A percentile compares a stretch with the other conserved stretches of the same genome.
These are phyloP conservation scores for Fregetta grallaria DNA, from an alignment of 2,113 vertebrate species.

Conservation along the genomic window DNA sequence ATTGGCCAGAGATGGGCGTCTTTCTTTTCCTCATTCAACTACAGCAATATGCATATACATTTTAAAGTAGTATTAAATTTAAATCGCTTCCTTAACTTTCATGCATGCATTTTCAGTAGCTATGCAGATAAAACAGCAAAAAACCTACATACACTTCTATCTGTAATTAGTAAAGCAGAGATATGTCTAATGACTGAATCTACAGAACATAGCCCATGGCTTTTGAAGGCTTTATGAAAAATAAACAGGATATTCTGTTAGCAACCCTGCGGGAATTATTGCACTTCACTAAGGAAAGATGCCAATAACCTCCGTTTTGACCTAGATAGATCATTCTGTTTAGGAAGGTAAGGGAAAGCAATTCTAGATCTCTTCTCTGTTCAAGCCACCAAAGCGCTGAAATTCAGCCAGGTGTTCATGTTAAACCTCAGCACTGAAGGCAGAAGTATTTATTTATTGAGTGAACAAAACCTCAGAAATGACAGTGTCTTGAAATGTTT, in stretches of 20 bases:
- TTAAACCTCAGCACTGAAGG: not conserved
- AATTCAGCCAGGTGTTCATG: constrained; percentile 11
- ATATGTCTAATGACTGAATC: constrained; percentile 1
- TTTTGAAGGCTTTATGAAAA: constrained; percentile 42
- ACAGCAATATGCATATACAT: not conserved
- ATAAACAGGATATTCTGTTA: constrained; percentile 64
- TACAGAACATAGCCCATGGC: not conserved
- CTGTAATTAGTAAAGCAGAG: constrained; percentile 21
- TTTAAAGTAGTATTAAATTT: constrained; percentile 8
- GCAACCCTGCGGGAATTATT: constrained; percentile 60
- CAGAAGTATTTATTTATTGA: not conserved
- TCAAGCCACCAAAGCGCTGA: constrained; percentile 18
- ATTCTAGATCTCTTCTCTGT: constrained; percentile 26
- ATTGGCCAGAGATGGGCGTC: not conserved
- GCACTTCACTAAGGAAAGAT: constrained; percentile 55
- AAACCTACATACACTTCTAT: not conserved
- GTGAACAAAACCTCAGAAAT: not conserved
- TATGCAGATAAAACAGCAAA: not conserved
- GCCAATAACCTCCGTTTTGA: constrained; percentile 64
- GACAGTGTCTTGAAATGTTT: not conserved
- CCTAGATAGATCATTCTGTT: constrained; percentile 57
- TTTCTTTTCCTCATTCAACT: not conserved
- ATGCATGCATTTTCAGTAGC: not conserved
- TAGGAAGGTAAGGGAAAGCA: constrained; percentile 29
- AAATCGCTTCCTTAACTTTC: constrained; percentile 12